Conservation (phyloP, 2,113 vertebrate genomes). For the Syngnathus typhle region DNA sequence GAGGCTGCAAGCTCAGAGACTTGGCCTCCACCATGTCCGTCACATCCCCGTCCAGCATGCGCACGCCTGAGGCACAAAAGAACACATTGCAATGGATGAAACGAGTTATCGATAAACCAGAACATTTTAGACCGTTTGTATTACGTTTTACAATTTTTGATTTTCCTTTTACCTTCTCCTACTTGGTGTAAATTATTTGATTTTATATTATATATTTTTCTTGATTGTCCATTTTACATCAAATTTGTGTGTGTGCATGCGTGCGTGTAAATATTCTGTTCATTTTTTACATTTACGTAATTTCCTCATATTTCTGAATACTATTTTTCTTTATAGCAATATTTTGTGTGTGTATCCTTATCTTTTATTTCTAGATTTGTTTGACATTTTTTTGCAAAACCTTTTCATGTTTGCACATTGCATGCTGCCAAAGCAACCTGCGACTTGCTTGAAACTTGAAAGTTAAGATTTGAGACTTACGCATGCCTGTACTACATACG, state of each 20-base stretch:
- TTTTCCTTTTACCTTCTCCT: neutral
- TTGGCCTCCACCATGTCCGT: slow-evolving; percentile 99
- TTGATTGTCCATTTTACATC: too few species aligned
- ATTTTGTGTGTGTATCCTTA: too few species aligned
- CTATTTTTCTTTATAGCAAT: too few species aligned
- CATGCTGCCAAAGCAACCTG: neutral
- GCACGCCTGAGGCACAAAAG: slow-evolving; percentile 75
- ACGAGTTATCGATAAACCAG: neutral
- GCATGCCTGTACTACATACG: neutral
- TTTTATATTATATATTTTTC: too few species aligned
- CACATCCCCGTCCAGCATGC: slow-evolving; percentile 97
- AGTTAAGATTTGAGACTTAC: neutral
- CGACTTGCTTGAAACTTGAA: neutral
- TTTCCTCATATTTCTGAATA: too few species aligned
- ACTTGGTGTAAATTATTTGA: neutral
- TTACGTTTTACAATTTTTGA: neutral
- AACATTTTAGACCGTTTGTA: neutral
- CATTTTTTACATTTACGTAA: too few species aligned
- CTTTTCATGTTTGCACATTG: too few species aligned
- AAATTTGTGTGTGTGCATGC: too few species aligned
- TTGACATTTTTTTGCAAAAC: too few species aligned
- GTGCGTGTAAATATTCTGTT: too few species aligned
- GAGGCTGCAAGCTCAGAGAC: slow-evolving; percentile 90
- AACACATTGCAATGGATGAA: neutral
- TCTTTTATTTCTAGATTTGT: too few species aligned